These are phyloP conservation scores for Natrix natrix DNA, from an alignment of 2,797 vertebrate species.

Conservation along the genomic window DNA sequence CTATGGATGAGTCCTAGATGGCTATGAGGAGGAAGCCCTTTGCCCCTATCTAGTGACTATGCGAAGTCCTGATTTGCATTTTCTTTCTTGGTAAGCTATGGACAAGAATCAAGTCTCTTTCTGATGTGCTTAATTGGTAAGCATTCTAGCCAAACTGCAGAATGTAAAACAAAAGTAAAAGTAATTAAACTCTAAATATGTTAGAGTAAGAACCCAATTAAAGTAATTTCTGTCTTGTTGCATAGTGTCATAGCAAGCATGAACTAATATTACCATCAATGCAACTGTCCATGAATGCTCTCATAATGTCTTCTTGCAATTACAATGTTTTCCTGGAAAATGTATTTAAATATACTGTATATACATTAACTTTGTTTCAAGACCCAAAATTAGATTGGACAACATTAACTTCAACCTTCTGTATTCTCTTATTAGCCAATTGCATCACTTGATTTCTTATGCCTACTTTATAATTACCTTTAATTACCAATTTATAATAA, in stretches of 20 bases:
- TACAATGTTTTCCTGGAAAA: constrained; percentile 69
- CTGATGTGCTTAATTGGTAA: constrained; percentile 6
- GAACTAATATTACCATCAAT: constrained; percentile 57
- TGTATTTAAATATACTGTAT: constrained; percentile 59
- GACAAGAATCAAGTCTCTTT: fast-evolving
- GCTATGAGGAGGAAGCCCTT: background rate
- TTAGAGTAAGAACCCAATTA: background rate
- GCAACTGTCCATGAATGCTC: constrained; percentile 19
- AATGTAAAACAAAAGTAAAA: background rate
- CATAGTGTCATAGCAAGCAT: constrained; percentile 32
- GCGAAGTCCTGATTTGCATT: background rate
- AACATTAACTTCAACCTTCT: constrained; percentile 68
- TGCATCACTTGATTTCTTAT: constrained; percentile 59
- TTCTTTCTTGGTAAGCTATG: background rate
- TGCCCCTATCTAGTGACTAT: background rate
- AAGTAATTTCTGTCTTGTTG: constrained; percentile 35
- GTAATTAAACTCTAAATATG: constrained; percentile 9
- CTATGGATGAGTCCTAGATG: background rate
- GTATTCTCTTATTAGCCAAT: constrained; percentile 69
- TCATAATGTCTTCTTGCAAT: constrained; percentile 60
- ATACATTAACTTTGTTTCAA: constrained; percentile 63
- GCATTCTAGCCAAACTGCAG: background rate
- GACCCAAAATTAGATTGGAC: constrained; percentile 67
- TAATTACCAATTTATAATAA: constrained; percentile 73
- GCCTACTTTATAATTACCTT: constrained; percentile 70